phyloP scores from a whole-genome alignment of 2,113 vertebrate genomes.

The Cynocephalus volans region DNA sequence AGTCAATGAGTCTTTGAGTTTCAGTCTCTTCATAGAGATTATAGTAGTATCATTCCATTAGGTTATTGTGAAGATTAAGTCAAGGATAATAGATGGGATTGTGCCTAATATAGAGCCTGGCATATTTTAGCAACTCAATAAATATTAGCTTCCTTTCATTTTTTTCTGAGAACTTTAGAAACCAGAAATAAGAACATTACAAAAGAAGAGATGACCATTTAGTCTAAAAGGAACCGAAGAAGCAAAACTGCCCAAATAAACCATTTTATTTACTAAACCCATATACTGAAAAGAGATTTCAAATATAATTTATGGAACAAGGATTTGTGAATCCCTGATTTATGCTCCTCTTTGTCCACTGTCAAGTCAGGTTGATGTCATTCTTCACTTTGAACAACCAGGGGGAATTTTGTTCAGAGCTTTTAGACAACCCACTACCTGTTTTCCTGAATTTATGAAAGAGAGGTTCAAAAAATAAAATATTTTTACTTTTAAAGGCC shows the following conservation, averaged over 20 bases:
- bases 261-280: neutral
- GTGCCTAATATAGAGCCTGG: neutral
- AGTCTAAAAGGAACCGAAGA: neutral
- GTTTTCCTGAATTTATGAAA: neutral
- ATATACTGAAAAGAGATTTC: neutral
- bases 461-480: neutral
- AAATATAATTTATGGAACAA: neutral
- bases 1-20: neutral
- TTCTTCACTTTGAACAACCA: neutral
- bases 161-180: slow-evolving; percentile 60
- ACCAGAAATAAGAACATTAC: neutral
- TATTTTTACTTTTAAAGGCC: neutral
- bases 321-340: neutral
- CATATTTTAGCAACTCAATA: neutral
- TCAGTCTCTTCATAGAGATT: neutral
- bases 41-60: neutral
- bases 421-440: neutral
- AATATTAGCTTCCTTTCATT: neutral
- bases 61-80: neutral
- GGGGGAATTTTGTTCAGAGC: neutral
- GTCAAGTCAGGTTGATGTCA: neutral
- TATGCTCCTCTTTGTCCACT: neutral
- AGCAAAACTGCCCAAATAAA: neutral
- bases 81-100: neutral
- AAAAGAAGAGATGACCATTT: neutral